Base-by-base conservation (phyloP, 2,797 vertebrate genomes). In the Notolabrus celidotus region DNA sequence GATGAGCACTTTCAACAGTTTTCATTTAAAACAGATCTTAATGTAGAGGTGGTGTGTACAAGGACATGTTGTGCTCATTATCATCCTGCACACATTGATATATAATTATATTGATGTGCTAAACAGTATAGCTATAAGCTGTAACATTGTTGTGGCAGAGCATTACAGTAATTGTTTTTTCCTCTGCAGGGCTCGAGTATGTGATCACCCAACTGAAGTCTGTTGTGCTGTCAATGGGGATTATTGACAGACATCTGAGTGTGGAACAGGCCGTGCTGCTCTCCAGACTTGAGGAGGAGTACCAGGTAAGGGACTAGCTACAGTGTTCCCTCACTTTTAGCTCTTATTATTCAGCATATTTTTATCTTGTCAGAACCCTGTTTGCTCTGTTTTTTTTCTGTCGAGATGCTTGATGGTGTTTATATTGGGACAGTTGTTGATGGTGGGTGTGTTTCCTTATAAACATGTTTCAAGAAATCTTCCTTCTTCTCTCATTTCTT, bases 171-270 rank as follows among this genome's bases (percentile, higher is more conserved):
- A 39, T 67, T 58, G 60, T 3, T 50, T 77, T 72, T 41, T 74
- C 52, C 25, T 68, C 23, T 74, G 7, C 88, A 99, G 97, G 98
- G 33, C 95, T 99, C 36, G 98, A 99, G 86, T 99, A 92, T 82
- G 92, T 99, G 61, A 96, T 97, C 88, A 92, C 94, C 42, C 98
- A 99, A 86, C 91, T 99, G 84, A 99, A 99, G 92, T 99, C 98
- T 1, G 71, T 99, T 63, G 89, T 99, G 71, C 92, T 99, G 74
- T 91, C 96, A 1, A 87, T 99, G 89, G 95, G 94, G 4, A 85
- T 98, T 84, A 92, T 97, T 60, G 97, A 99, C 91, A 93, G 94
- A 90, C 93, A 89, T 84, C 88, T 99, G 80, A 96, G 94, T 0
- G 98, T 97, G 61, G 97, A 99, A 79, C 93, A 96, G 87, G 98